Conservation (phyloP, 2,797 vertebrate species). For the Malacoraja senta region DNA sequence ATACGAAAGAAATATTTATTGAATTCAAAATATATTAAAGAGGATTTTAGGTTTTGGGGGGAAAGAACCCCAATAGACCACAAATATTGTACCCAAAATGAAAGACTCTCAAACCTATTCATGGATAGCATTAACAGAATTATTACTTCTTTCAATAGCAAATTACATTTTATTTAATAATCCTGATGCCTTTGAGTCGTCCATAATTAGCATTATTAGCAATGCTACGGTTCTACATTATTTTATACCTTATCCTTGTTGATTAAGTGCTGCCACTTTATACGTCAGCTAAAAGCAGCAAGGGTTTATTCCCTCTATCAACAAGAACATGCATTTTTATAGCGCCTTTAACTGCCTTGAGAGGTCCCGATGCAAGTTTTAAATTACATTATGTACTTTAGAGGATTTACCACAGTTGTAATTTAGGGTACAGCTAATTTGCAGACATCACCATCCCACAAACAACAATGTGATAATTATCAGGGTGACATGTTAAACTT, state of each 20-base stretch:
- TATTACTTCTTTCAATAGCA: neutral
- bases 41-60: neutral
- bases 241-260: neutral
- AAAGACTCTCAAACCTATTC: neutral
- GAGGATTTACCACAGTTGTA: neutral
- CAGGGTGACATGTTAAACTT: too few relatives aligned
- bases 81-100: neutral
- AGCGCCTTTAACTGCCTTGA: neutral
- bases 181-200: neutral
- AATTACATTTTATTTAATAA: neutral
- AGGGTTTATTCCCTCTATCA: neutral
- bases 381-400: neutral
- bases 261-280: neutral
- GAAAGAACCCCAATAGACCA: neutral
- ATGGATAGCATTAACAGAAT: neutral
- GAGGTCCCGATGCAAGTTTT: neutral
- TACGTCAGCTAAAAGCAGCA: neutral
- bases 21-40: slow-evolving; percentile 15
- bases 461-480: neutral
- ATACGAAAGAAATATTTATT: neutral
- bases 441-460: neutral
- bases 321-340: neutral
- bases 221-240: neutral
- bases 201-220: neutral
- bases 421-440: neutral